Evolutionary conservation across 2,888 invertebrate genomes (phyloP), one percentile per base, ranked within the genome.

Genomic region (Drosophila dives): DNA sequence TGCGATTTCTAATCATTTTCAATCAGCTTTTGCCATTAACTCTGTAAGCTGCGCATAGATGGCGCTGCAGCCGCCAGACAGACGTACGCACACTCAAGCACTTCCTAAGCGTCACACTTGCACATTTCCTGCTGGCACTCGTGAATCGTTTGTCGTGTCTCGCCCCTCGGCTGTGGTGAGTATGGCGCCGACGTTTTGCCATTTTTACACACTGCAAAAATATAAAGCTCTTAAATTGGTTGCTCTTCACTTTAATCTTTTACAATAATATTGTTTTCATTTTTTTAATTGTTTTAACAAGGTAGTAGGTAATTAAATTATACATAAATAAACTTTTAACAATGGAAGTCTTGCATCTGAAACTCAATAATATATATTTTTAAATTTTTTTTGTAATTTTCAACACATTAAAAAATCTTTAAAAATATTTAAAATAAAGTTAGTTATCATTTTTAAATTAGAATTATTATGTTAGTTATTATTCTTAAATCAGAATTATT

Each of bases 151-250:
- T 17, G 26, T 63, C 75, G 75, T 65, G 64, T 51, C 67, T 64
- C 71, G 78, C 63, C 66, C 33, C 72, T 75, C 85, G 87, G 75
- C 76, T 79, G 77, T 85, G 84, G 84, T 85, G 84, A 75, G 64
- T 83, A 76, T 67, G 1, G 5, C 55, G 40, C 20, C 38, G 23
- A 45, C 33, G 42, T 59, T 64, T 53, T 61, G 51, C 11, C 66
- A 29, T 8, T 56, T 42, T 7, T 5, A 0, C 26, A 32, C 78
- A 72, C 72, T 60, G 62, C 4, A 0, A 49, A 36, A 66, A 62
- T 45, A 12, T 20, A 38, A 29, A 10, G n/a, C 1, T 11, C 11
- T 7, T 26, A 10, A 42, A 40, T 20, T 45, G 3, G 0, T 8
- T 45, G 15, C 23, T 45, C 15, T 15, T 23, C 15, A 23, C 12